phyloP scores from a whole-genome alignment of 2,888 invertebrate genomes.

The Lasioglossum vierecki region DNA sequence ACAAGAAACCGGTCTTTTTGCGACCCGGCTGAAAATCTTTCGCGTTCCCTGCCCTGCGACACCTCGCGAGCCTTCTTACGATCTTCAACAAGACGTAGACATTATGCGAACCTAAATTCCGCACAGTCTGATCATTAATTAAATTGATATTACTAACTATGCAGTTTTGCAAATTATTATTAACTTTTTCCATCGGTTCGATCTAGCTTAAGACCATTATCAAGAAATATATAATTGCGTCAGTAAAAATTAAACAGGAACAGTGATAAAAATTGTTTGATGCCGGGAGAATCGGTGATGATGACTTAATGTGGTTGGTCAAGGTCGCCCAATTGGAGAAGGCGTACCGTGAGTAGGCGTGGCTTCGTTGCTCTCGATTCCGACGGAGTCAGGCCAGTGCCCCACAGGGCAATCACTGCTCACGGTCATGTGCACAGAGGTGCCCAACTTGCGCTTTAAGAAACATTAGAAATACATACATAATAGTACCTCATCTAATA shows the following conservation, averaged over 20 bases:
- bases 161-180: no score
- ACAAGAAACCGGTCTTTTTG: slow-evolving; percentile 50
- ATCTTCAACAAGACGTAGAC: neutral
- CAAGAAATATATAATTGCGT: no score
- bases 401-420: neutral
- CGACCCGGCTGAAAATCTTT: slow-evolving; percentile 22
- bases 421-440: neutral
- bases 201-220: no score
- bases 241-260: no score
- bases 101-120: neutral
- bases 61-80: neutral
- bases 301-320: neutral
- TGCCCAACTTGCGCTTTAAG: neutral
- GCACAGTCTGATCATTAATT: neutral
- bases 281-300: neutral
- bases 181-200: no score
- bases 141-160: no score
- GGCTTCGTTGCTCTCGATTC: neutral
- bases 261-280: neutral
- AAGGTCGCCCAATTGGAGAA: neutral
- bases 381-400: neutral
- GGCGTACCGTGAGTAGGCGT: neutral
- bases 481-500: neutral
- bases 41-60: slow-evolving; percentile 18
- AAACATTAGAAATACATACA: neutral